Evolutionary conservation across 2,888 invertebrate genomes (phyloP), one percentile per base, ranked within the genome.

Genomic region (Pseudococcus longispinus): DNA sequence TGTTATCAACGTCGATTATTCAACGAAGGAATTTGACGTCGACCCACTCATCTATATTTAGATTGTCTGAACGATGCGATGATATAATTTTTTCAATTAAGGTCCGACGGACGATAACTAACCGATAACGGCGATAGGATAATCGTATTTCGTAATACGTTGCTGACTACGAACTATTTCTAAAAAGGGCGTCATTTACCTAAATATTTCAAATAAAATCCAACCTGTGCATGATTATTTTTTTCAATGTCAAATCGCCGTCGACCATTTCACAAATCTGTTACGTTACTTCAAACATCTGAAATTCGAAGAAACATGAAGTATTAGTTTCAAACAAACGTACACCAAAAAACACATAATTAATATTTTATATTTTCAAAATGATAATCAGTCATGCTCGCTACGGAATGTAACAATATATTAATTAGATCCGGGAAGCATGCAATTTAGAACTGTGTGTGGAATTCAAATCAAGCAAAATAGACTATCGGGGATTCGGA

Each of bases 401-500:
- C 70, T 70, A 70, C 70, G 70, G 70, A 70, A 70, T 70, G 70
- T 70, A 70, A 70, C 70, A 70, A 70, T 32, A 70, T 26, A 29
- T 70, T 18, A 29, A 70, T 32, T 70, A 70, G 11, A 70, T 70
- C 70, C 70, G 70, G 70, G 70, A 70, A 70, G 70, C 70, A 70
- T 70, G 70, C 70, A 70, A 70, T 70, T 70, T 70, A 70, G 29
- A 29, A 70, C 70, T 70, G 32, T 29, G 29, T 70, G 70, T 70
- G 29, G 32, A 70, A 70, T 70, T 70, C 32, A 26, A 70, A 29
- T 29, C 26, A 70, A 29, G 70, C 70, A 18, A 70, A 70, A 70
- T 29, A 18, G 11, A 26, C 65, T 65, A 65, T 26, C 18, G 37
- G 37, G 65, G 65, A 26, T 11, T 11, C 13, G 65, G 65, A 26